Conservation (phyloP, 1,140 invertebrate species). For the Magallana ariakensis region DNA sequence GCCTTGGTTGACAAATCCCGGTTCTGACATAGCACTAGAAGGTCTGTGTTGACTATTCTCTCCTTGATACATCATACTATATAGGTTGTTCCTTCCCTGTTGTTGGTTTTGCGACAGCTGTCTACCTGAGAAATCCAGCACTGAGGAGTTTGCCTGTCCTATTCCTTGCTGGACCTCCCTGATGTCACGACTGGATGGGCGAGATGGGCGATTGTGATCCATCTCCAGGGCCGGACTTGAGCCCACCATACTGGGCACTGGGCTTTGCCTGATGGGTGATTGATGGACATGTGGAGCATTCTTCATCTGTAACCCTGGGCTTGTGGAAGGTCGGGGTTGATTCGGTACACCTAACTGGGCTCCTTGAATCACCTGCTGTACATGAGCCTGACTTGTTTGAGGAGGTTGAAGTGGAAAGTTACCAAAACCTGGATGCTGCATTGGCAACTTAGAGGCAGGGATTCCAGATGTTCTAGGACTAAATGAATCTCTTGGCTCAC, state of each 20-base stretch:
- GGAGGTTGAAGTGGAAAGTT: not conserved
- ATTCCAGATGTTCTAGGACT: slow-evolving; percentile 59
- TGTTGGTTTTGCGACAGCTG: not conserved
- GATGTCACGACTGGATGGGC: slow-evolving; percentile 49
- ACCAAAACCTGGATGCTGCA: not conserved
- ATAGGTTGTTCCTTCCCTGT: slow-evolving; percentile 40
- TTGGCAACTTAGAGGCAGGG: slow-evolving; percentile 41
- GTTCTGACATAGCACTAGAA: slow-evolving; percentile 64
- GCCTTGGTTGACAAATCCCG: slow-evolving; percentile 53
- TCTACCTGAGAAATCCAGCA: not conserved
- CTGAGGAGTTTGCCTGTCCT: not conserved
- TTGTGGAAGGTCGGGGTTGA: slow-evolving; percentile 22
- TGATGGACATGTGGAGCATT: slow-evolving; percentile 2
- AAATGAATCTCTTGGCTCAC: slow-evolving; percentile 54
- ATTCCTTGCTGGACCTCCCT: slow-evolving; percentile 41
- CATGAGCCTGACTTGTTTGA: not conserved
- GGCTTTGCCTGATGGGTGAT: slow-evolving; percentile 15
- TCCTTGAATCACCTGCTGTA: slow-evolving; percentile 20
- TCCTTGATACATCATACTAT: slow-evolving; percentile 46
- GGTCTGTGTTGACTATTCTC: slow-evolving; percentile 52
- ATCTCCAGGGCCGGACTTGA: slow-evolving; percentile 36
- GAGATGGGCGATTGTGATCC: slow-evolving; percentile 3
- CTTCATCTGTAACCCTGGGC: slow-evolving; percentile 26
- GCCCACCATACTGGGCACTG: not conserved
- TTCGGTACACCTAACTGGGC: not conserved